A percentile compares a stretch with the other conserved stretches of the same genome.
Conservation (phyloP, 2,113 vertebrate genomes). For the Cynoglossus semilaevis region DNA sequence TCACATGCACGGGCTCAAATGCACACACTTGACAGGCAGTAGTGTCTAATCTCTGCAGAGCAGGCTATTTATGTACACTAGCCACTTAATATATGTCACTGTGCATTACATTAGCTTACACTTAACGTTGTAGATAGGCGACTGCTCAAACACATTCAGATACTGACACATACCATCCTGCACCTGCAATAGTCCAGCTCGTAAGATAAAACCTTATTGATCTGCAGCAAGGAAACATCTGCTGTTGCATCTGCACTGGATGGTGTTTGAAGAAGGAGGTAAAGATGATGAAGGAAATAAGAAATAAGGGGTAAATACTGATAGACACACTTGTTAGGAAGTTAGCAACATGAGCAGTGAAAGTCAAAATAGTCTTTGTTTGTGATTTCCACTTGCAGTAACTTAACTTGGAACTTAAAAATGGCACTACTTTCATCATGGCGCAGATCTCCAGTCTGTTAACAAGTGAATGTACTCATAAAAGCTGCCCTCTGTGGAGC, state of each 20-base stretch:
- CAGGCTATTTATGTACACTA: no score
- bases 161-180: not conserved
- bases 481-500: not conserved
- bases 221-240: constrained; percentile 14
- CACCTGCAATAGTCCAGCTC: constrained; percentile 21
- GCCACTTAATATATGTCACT: not conserved
- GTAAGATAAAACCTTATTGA: constrained; percentile 50
- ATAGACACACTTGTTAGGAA: no score
- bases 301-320: not conserved
- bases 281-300: constrained; percentile 11
- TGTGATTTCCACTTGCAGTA: no score
- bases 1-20: constrained; percentile 11
- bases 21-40: not conserved
- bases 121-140: not conserved
- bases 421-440: no score
- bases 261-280: constrained; percentile 10
- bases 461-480: no score
- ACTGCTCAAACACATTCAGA: not conserved
- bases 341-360: no score
- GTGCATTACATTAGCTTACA: not conserved
- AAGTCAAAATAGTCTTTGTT: no score
- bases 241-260: constrained; percentile 16
- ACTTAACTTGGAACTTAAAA: no score
- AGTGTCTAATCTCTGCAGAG: not conserved
- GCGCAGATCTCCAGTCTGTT: no score